phyloP scores from a whole-genome alignment of 2,797 vertebrate genomes.

The Streptopelia turtur region DNA sequence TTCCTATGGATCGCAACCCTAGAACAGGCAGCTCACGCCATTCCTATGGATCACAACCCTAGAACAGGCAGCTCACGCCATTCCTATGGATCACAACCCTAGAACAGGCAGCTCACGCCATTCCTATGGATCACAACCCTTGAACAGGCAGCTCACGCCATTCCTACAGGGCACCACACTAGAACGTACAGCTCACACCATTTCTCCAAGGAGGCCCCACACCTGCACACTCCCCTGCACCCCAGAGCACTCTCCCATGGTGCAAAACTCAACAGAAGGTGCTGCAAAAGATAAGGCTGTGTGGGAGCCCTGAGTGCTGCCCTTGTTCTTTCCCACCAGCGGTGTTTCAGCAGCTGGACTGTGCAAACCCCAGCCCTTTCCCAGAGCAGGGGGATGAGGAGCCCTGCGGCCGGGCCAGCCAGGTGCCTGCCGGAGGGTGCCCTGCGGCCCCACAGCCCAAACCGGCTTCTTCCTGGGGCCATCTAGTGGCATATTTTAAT shows the following conservation, averaged over 20 bases:
- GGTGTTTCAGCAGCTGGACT: neutral
- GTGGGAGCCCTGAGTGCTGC: neutral
- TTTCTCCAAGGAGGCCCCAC: fast-evolving
- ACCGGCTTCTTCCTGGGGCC: conserved; percentile 52
- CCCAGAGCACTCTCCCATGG: fast-evolving
- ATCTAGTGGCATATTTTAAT: conserved; percentile 62
- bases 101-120: neutral
- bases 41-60: neutral
- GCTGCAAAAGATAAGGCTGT: neutral
- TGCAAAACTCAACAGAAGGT: neutral
- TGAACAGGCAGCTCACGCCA: neutral
- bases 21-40: neutral
- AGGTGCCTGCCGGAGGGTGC: neutral
- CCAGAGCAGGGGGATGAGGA: neutral
- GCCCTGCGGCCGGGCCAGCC: neutral
- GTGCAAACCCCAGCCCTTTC: neutral
- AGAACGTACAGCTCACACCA: neutral
- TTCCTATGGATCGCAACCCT: fast-evolving
- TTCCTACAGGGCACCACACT: neutral
- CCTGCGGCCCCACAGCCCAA: neutral
- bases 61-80: neutral
- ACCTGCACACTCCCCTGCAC: neutral
- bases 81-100: fast-evolving
- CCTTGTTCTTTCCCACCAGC: neutral
- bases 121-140: fast-evolving